These are phyloP conservation scores for Mastomys coucha DNA, from an alignment of 2,113 vertebrate species.

Conservation along the genomic window DNA sequence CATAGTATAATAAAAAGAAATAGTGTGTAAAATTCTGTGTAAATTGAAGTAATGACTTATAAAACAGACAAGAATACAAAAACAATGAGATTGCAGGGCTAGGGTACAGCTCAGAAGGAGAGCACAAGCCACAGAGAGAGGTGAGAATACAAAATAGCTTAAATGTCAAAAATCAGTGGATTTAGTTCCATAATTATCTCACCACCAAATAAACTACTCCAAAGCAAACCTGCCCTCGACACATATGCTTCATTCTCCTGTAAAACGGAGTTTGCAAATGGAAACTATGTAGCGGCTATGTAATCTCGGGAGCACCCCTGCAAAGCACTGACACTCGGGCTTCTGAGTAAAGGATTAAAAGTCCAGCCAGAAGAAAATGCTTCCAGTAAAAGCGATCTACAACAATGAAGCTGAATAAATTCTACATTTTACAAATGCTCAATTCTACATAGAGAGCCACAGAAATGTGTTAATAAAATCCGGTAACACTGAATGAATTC, in stretches of 20 bases:
- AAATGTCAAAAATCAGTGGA: constrained; percentile 3
- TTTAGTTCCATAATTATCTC: background rate
- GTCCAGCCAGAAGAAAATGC: constrained; percentile 1
- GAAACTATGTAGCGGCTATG: constrained; percentile 18
- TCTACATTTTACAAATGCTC: constrained; percentile 50
- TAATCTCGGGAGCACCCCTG: background rate
- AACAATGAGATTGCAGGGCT: background rate
- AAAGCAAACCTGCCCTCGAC: background rate
- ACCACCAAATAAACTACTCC: background rate
- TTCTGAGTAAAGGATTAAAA: constrained; percentile 17
- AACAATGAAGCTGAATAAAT: constrained; percentile 22
- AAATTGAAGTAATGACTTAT: constrained; percentile 16
- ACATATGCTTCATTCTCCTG: background rate
- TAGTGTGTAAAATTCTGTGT: background rate
- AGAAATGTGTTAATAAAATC: background rate
- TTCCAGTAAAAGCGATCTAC: constrained; percentile 45
- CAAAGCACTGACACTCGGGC: background rate
- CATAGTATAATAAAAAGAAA: constrained; percentile 3
- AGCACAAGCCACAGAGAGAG: background rate
- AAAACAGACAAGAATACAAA: background rate
- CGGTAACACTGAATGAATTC: background rate
- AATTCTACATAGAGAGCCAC: background rate
- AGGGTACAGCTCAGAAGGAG: background rate
- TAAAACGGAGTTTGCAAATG: background rate
- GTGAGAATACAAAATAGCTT: background rate